Conservation (phyloP, 2,113 vertebrate genomes). For the Cryptomyrus ogoouensis region DNA sequence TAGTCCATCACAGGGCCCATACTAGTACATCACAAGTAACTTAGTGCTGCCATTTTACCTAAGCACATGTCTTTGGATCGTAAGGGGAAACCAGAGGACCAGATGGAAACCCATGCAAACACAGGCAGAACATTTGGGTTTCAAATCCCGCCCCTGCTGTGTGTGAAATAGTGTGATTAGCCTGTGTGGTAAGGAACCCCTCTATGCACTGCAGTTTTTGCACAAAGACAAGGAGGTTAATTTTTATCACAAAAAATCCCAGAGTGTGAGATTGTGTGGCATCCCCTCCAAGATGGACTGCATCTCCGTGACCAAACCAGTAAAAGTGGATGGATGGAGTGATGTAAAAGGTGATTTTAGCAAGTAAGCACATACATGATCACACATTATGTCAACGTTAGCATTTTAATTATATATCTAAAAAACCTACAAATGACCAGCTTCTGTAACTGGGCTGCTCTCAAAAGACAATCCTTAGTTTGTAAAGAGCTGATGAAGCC, state of each 20-base stretch:
- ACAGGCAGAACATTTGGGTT: background rate
- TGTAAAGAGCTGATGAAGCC: slow-evolving; percentile 9
- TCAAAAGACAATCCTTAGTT: background rate
- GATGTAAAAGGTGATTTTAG: background rate
- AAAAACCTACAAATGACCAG: background rate
- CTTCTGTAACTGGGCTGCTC: background rate
- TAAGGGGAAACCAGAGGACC: background rate
- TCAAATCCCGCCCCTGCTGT: background rate
- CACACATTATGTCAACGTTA: background rate
- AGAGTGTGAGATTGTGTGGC: background rate
- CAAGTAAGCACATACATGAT: background rate
- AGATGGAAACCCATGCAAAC: background rate
- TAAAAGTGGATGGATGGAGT: background rate
- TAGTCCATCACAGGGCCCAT: background rate
- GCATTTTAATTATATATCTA: background rate
- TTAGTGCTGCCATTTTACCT: background rate
- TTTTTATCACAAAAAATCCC: background rate
- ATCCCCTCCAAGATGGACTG: background rate
- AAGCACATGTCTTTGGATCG: background rate
- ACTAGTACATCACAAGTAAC: background rate
- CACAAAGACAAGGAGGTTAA: background rate
- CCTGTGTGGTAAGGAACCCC: background rate
- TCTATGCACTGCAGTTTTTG: background rate
- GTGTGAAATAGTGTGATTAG: background rate
- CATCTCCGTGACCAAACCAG: background rate